These are phyloP conservation scores for Ceratina japonica DNA, from an alignment of 1,140 invertebrate genomes.

Conservation along the genomic window DNA sequence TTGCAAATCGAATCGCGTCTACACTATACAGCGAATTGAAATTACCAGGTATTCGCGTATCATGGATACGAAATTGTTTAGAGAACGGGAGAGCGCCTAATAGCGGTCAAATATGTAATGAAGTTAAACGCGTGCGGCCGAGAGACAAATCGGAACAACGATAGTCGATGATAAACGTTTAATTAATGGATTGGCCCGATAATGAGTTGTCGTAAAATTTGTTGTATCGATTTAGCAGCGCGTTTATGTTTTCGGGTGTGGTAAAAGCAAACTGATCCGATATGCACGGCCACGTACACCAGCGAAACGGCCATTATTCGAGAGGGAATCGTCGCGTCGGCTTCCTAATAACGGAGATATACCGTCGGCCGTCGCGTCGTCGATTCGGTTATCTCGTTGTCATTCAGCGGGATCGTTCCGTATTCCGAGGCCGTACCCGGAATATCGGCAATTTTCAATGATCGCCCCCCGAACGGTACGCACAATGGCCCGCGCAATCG, in stretches of 20 bases:
- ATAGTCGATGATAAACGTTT: no score
- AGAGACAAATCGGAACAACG: no score
- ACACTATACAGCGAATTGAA: no score
- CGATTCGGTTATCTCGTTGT: conserved; percentile 50
- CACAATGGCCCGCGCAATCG: conserved; percentile 9
- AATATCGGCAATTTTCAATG: conserved; percentile 53
- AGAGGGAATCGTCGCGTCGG: conserved; percentile 16
- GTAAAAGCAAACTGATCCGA: neutral
- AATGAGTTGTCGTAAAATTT: neutral
- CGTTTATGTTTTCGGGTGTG: neutral
- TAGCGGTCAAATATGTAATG: no score
- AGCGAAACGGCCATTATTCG: conserved; percentile 4
- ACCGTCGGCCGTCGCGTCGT: conserved; percentile 6
- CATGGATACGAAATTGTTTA: no score
- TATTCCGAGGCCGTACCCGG: conserved; percentile 23
- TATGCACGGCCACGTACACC: conserved; percentile 17
- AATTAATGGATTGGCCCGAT: no score
- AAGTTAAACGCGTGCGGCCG: no score
- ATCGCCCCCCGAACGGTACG: neutral
- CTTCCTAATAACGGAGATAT: conserved; percentile 43
- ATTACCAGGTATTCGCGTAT: no score
- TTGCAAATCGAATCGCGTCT: no score
- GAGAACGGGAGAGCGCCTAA: no score
- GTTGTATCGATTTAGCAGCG: neutral
- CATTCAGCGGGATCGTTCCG: conserved; percentile 43